Base-by-base conservation (phyloP, 2,113 vertebrate species). In the Heteronetta atricapilla region DNA sequence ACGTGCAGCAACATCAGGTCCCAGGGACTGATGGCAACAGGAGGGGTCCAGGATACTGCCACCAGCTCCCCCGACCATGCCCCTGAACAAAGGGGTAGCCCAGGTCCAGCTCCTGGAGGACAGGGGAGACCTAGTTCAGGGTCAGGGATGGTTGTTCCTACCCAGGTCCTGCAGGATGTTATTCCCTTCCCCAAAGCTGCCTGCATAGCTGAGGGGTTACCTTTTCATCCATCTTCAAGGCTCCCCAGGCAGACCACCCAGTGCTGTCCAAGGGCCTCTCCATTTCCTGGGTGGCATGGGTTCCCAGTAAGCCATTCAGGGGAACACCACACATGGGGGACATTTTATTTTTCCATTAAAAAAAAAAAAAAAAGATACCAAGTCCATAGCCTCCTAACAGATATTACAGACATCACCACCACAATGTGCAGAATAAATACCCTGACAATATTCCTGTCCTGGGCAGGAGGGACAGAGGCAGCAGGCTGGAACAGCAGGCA, bases 301-400 rank as follows among this genome's bases (percentile, higher is more conserved):
- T 40, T 62, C 75, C 6, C 33, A n/a, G 0, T 2, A 31, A 95
- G 52, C 60, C 33, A 11, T 8, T 21, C 2, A 0, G 0, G 20
- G 40, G 28, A 21, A 48, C 78, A 42, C 55, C 33, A 53, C 44
- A 33, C 44, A 10, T 2, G 4, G 44, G 82, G 90, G 4, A 82
- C 67, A 44, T 70, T 97, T 97, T 97, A 97, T 96, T 98, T 86
- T 82, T 68, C 94, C 89, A 91, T 95, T 96, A 96, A 93, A 98
- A 98, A 97, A 97, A 96, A 93, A 98, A 98, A 97, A 97, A 96
- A 94, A 96, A 97, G 38, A 68, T 53, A 92, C 94, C 23, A 46
- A 95, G 94, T 89, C 75, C 97, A 98, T 96, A 56, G 76, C 38
- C 95, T 96, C 93, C 90, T 87, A 91, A 78, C 68, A 77, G 78